phyloP scores from a whole-genome alignment of 2,797 vertebrate genomes.

The Tachyglossus aculeatus region DNA sequence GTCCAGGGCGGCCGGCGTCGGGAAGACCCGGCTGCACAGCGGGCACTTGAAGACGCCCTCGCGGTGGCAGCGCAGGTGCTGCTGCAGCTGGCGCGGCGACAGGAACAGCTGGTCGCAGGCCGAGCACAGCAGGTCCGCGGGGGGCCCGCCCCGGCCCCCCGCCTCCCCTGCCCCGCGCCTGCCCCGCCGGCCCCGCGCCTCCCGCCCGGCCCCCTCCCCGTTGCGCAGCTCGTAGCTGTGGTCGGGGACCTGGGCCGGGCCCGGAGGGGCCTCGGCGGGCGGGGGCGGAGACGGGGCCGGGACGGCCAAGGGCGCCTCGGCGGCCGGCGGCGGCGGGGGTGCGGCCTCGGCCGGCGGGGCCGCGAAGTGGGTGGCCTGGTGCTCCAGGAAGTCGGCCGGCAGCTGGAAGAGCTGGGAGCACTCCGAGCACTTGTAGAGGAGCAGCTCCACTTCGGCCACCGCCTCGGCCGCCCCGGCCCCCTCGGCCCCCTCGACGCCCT shows the following conservation, averaged over 20 bases:
- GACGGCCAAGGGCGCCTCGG: constrained; percentile 28
- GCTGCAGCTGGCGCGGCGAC: constrained; percentile 47
- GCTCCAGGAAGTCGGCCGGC: constrained; percentile 70
- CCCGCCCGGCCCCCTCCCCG: neutral
- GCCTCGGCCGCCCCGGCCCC: neutral
- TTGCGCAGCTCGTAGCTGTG: constrained; percentile 58
- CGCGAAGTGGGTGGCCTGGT: constrained; percentile 67
- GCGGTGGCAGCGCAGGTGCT: constrained; percentile 59
- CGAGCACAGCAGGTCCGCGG: constrained; percentile 50
- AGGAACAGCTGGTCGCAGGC: constrained; percentile 58
- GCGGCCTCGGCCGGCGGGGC: neutral
- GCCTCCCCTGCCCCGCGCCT: neutral
- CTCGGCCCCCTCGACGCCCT: constrained; percentile 8
- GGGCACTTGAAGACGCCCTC: constrained; percentile 67
- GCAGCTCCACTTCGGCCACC: constrained; percentile 65
- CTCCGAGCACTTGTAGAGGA: constrained; percentile 73
- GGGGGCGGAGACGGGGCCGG: neutral
- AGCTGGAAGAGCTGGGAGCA: constrained; percentile 74
- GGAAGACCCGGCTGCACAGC: constrained; percentile 58
- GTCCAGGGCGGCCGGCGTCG: constrained; percentile 44
- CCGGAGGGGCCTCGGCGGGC: neutral
- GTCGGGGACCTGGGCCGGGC: constrained; percentile 38
- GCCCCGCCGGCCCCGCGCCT: constrained; percentile 5
- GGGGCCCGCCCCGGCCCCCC: neutral
- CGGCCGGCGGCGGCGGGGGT: neutral